These are phyloP conservation scores for Ruditapes philippinarum DNA, from an alignment of 1,140 invertebrate genomes.

Conservation along the genomic window DNA sequence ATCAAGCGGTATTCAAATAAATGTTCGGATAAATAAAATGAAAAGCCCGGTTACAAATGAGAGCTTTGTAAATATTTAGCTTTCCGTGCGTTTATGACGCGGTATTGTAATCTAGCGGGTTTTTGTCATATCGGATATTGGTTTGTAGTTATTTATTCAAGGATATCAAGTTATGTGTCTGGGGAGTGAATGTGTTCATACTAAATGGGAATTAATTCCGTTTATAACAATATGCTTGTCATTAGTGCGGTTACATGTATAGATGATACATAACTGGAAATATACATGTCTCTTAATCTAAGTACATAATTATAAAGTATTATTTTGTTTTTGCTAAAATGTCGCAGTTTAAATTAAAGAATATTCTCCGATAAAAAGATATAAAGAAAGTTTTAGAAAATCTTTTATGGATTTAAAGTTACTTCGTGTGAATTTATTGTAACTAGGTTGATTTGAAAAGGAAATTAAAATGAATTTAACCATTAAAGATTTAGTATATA, in stretches of 20 bases:
- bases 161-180: background rate
- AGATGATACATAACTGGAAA: background rate
- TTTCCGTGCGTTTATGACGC: background rate
- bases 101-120: background rate
- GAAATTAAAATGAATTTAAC: background rate
- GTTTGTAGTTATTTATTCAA: background rate
- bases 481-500: too few relatives aligned
- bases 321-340: background rate
- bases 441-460: background rate
- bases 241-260: too few relatives aligned
- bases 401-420: too few relatives aligned
- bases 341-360: background rate
- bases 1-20: background rate
- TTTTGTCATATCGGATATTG: background rate
- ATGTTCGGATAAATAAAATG: background rate
- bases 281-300: too few relatives aligned
- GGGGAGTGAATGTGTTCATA: background rate
- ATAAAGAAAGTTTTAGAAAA: too few relatives aligned
- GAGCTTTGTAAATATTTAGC: constrained; percentile 12
- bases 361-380: too few relatives aligned
- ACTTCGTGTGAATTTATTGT: too few relatives aligned
- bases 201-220: background rate
- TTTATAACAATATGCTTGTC: background rate
- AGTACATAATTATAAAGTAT: too few relatives aligned
- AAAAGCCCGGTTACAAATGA: background rate